Evolutionary conservation across 2,888 invertebrate species (phyloP), one percentile per base, ranked within the genome.

Genomic region (Tanaodytes sp.): DNA sequence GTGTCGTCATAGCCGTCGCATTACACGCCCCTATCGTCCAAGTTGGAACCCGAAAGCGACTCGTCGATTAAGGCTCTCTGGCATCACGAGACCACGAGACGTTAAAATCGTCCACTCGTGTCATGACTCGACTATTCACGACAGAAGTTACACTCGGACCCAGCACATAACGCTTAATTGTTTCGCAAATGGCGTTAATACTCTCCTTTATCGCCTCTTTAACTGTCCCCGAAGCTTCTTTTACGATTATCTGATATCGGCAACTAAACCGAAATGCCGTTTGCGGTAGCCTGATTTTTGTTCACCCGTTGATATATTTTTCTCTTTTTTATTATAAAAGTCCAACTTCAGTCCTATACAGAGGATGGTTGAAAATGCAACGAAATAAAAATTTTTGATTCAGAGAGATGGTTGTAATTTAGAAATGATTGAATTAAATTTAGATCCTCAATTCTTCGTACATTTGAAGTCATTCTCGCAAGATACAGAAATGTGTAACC

Each of bases 1-100:
- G n/a, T n/a, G n/a, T n/a, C n/a, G n/a, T n/a, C n/a, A n/a, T n/a
- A 27, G 5, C 4, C 78, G 77, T 80, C 78, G 80, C 78, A 80
- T 80, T 80, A 81, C 78, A 77, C 79, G 76, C 74, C 70, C 70
- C 72, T 71, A 64, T 72, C 64, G 70, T 58, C 51, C 62, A 52
- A 61, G 62, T 51, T 67, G 62, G 72, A 61, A 64, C 48, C 69
- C 63, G 72, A 61, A 58, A 73, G 76, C 42, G 16, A 48, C 76
- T 77, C 71, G 74, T 74, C 76, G 71, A 75, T 69, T n/a, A n/a
- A n/a, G 73, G 74, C 65, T 73, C 64, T 71, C 68, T 11, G n/a
- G 64, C 73, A 70, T 73, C 8, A 71, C 55, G 51, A 67, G 52
- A 71, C 72, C 61, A 63, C 68, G 68, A 73, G 70, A 59, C 58